A percentile compares a stretch with the other conserved stretches of the same genome.
Evolutionary conservation across 2,797 vertebrate genomes (phyloP).

Genomic region (Apodemus agrarius): DNA sequence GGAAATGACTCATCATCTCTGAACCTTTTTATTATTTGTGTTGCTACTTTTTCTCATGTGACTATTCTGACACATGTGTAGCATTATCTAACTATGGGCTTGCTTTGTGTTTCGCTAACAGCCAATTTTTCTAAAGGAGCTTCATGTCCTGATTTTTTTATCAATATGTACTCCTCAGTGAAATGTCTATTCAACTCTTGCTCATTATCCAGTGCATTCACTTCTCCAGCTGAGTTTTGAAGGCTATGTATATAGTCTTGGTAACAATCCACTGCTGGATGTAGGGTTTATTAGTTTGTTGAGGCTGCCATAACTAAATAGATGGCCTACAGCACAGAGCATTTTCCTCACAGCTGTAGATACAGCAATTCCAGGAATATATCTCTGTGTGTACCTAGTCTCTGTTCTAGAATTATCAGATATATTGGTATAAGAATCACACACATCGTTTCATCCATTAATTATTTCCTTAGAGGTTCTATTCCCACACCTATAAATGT

Average conservation of each 20-base stretch:
- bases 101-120: constrained; percentile 4
- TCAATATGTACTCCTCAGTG: background rate
- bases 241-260: background rate
- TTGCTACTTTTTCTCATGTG: background rate
- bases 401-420: background rate
- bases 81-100: background rate
- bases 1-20: background rate
- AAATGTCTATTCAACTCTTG: background rate
- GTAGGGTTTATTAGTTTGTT: background rate
- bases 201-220: background rate
- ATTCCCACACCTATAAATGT: background rate
- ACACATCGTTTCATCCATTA: background rate
- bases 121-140: background rate
- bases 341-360: background rate
- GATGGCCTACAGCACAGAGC: background rate
- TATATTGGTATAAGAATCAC: background rate
- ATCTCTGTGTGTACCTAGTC: background rate
- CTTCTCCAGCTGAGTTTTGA: background rate
- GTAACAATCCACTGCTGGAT: background rate
- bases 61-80: background rate
- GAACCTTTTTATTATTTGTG: background rate
- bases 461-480: background rate
- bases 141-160: background rate
- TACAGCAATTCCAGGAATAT: background rate
- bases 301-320: background rate